Base-by-base conservation (phyloP, 2,797 vertebrate species). In the Mareca strepera region DNA sequence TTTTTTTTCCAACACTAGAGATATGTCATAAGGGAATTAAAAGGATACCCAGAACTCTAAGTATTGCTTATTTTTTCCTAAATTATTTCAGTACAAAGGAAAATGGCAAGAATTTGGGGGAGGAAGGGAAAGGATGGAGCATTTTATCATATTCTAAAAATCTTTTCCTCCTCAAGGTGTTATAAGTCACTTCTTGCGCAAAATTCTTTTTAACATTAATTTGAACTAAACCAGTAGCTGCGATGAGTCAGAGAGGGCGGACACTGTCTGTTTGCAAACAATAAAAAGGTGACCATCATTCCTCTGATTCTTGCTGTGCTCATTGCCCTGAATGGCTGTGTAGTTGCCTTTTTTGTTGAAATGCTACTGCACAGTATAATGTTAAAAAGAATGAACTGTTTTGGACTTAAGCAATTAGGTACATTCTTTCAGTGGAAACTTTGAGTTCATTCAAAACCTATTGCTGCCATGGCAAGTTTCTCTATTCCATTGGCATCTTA, bases 151-250 rank as follows among this genome's bases (percentile, higher is more conserved):
- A 26, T 37, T 89, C 67, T 5, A 9, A 48, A 82, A 58, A 68
- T 74, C 22, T 68, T 75, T 95, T 85, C 60, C 56, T 86, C 63
- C 39, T 59, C 80, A 39, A 46, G 28, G 26, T 62, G 10, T 77
- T 52, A 33, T 31, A 79, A 80, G n/a, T 33, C 20, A n/a, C 59
- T 81, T 66, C 31, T 87, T 48, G 39, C 17, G 39, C 77, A 53
- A 72, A 86, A 33, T 44, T 77, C 53, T 22, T 62, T 72, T 37
- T 67, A 81, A 33, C 7, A 2, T 29, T 52, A 7, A 90, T 56
- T 86, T 92, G 86, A 95, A 60, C 78, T 92, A 69, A 86, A 92
- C 78, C 67, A 60, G 89, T 90, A 87, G 52, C 75, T 56, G 41
- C 60, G 23, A 92, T 87, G 43, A 76, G 77, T 88, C 68, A 6